A percentile compares a stretch with the other conserved stretches of the same genome.
phyloP scores from a whole-genome alignment of 2,113 vertebrate genomes.

The Otocyon megalotis region DNA sequence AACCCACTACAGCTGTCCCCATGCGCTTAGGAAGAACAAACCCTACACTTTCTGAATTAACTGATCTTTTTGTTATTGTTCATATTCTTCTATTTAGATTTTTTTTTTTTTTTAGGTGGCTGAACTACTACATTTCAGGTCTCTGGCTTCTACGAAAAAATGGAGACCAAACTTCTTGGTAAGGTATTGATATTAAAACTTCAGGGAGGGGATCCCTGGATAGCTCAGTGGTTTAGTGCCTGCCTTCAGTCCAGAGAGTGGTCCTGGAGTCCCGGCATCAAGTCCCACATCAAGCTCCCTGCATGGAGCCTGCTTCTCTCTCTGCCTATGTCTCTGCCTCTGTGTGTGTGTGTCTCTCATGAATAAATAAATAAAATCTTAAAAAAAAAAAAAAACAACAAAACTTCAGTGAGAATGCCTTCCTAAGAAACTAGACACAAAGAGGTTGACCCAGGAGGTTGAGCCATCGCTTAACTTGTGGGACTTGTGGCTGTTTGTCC shows the following conservation, averaged over 20 bases:
- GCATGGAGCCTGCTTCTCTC: not conserved
- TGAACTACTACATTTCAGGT: not conserved
- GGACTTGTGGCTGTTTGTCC: not conserved
- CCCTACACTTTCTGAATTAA: not conserved
- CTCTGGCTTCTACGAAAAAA: not conserved
- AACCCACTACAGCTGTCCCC: not conserved
- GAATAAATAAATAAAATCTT: not conserved
- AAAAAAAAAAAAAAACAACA: not conserved
- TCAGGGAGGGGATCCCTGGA: not conserved
- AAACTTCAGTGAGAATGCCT: not conserved
- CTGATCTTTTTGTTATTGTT: not conserved
- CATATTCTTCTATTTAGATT: not conserved
- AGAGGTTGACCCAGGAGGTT: not conserved
- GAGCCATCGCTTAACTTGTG: not conserved
- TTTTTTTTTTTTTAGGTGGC: not conserved
- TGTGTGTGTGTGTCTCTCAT: not conserved
- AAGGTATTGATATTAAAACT: not conserved
- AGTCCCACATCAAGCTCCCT: not conserved
- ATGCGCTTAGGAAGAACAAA: not conserved
- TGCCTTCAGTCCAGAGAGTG: not conserved
- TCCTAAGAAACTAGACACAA: not conserved
- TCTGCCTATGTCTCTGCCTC: not conserved
- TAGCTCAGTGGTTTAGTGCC: not conserved
- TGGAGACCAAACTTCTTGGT: not conserved
- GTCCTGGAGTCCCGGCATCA: not conserved